Base-by-base conservation (phyloP, 2,888 invertebrate genomes). In the Clanis bilineata region DNA sequence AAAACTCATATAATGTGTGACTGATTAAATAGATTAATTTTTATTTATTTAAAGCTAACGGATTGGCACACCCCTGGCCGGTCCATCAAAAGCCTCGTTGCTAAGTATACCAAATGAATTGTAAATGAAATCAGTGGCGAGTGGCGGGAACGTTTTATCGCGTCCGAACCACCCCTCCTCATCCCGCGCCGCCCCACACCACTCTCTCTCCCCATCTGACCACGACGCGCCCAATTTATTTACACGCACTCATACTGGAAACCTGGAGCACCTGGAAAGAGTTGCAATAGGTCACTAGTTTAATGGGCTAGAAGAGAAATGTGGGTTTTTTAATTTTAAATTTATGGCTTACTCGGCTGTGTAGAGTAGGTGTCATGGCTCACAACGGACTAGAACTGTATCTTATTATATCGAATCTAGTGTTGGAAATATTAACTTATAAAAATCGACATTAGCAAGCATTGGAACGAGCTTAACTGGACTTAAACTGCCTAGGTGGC, bases 101-200 rank as follows among this genome's bases (percentile, higher is more conserved):
- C 79, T 86, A 86, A 88, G 89, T 83, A 89, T 82, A 89, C 86
- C 85, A 82, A 89, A 91, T 91, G 90, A 91, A 91, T 91, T 90
- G 91, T 89, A 91, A 91, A 91, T 91, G 90, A 90, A 90, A 90
- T 90, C 90, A 90, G 79, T 69, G 79, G 75, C 80, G 83, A 90
- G 91, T 82, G 83, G 72, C 72, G 79, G 69, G 68, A 68, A 68
- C 74, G 76, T 76, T 83, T 85, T 85, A 87, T 85, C 82, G 82
- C 55, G 47, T 58, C 61, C 51, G 38, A 56, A 23, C 51, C 22
- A 25, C 44, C 18, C 47, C 18, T 21, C 39, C 7, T 1, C 18
- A 15, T 38, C 23, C 39, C 36, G 3, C 23, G 23, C 23, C 12
- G 7, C 43, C 23, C 10, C 21, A 22, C 41, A 21, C 18, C 7